These are phyloP conservation scores for Penaeus indicus DNA, from an alignment of 1,140 invertebrate species.

Conservation along the genomic window DNA sequence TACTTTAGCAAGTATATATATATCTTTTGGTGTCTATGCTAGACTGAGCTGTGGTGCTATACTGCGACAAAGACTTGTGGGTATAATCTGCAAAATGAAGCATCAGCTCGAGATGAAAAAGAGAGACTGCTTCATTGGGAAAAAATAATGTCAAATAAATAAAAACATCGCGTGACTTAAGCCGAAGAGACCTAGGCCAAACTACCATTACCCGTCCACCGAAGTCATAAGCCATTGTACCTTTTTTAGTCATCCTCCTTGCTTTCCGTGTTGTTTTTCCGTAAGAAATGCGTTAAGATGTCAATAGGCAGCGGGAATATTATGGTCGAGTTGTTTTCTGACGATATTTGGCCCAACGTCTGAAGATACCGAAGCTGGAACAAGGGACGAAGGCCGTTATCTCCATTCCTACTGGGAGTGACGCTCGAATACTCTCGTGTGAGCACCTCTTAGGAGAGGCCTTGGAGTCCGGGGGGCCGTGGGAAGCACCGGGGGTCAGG, in stretches of 20 bases:
- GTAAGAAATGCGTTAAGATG: constrained; percentile 55
- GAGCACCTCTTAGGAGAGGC: not conserved
- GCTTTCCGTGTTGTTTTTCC: constrained; percentile 50
- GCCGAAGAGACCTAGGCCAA: constrained; percentile 51
- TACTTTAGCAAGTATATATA: too few species aligned
- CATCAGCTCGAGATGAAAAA: constrained; percentile 15
- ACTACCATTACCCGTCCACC: constrained; percentile 53
- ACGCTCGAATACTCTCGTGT: not conserved
- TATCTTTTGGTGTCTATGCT: constrained; percentile 6
- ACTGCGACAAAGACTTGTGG: constrained; percentile 20
- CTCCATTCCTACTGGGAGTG: constrained; percentile 21
- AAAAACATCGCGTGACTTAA: not conserved
- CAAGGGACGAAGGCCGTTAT: constrained; percentile 62
- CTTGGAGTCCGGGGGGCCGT: constrained; percentile 34
- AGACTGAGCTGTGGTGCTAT: not conserved
- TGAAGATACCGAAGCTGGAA: constrained; percentile 79
- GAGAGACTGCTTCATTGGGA: not conserved
- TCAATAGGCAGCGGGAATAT: constrained; percentile 82
- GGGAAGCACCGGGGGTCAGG: constrained; percentile 1
- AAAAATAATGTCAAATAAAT: constrained; percentile 9
- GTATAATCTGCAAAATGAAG: not conserved
- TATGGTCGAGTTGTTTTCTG: constrained; percentile 82
- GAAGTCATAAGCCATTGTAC: constrained; percentile 62
- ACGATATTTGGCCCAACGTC: constrained; percentile 88
- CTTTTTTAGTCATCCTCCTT: constrained; percentile 59